A percentile compares a stretch with the other conserved stretches of the same genome.
Evolutionary conservation across 2,888 invertebrate genomes (phyloP).

Genomic region (Glyphotaelius pellucidus): DNA sequence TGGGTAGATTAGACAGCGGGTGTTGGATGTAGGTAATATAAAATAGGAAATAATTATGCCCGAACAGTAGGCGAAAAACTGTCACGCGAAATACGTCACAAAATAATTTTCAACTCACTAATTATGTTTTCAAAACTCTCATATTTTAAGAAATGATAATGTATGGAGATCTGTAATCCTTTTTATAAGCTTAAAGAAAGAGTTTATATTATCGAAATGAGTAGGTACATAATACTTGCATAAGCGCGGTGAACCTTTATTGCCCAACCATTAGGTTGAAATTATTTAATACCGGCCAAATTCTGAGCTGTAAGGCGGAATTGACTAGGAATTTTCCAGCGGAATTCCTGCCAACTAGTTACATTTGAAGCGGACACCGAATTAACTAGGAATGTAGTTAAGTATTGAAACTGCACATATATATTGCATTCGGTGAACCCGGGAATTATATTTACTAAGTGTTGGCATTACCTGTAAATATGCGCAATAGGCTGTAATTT

Average conservation of each 20-base stretch:
- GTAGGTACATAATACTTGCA: not conserved
- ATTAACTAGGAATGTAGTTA: conserved; percentile 18
- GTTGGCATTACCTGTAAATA: not conserved
- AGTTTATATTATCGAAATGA: no score
- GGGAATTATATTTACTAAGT: not conserved
- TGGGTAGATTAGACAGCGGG: no score
- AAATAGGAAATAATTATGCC: no score
- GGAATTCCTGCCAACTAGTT: conserved; percentile 21
- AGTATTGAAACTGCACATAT: conserved; percentile 28
- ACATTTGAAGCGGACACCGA: not conserved
- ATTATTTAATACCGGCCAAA: conserved; percentile 23
- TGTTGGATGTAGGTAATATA: no score
- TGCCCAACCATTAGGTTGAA: not conserved
- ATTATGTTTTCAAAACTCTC: no score
- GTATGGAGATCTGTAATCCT: no score
- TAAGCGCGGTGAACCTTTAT: not conserved
- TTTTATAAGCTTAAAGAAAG: no score
- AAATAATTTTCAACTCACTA: no score
- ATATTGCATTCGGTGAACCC: not conserved
- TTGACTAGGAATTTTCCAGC: not conserved
- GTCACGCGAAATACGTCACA: no score
- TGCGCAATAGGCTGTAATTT: not conserved
- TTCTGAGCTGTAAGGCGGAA: not conserved
- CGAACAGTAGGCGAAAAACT: no score
- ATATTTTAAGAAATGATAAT: no score